Evolutionary conservation across 2,797 vertebrate species (phyloP).

Genomic region (Sphaeramia orbicularis): DNA sequence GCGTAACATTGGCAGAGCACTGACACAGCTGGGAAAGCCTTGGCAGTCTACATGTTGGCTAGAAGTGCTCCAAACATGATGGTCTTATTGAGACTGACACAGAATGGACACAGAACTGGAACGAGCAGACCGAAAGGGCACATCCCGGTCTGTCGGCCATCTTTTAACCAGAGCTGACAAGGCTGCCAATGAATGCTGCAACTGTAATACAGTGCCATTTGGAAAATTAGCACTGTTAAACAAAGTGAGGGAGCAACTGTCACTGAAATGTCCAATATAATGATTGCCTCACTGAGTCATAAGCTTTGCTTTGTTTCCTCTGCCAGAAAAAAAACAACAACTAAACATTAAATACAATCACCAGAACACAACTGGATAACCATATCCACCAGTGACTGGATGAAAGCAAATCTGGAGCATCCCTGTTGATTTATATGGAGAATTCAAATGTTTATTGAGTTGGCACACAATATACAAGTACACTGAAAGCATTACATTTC

Average conservation of each 20-base stretch:
- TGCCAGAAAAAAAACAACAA: slow-evolving; percentile 34
- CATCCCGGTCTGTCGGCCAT: slow-evolving; percentile 24
- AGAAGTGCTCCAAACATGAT: slow-evolving; percentile 19
- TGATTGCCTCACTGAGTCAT: slow-evolving; percentile 57
- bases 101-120: slow-evolving; percentile 29
- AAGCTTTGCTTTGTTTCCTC: slow-evolving; percentile 35
- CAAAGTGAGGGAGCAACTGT: slow-evolving; percentile 52
- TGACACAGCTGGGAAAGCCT: slow-evolving; percentile 41
- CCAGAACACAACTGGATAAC: slow-evolving; percentile 15
- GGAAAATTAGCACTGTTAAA: slow-evolving; percentile 64
- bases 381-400: slow-evolving; percentile 19
- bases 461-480: slow-evolving; percentile 13
- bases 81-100: slow-evolving; percentile 53
- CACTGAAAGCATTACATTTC: slow-evolving; percentile 27
- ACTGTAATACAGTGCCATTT: slow-evolving; percentile 56
- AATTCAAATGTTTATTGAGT: slow-evolving; percentile 27
- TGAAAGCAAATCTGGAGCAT: slow-evolving; percentile 20
- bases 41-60: slow-evolving; percentile 52
- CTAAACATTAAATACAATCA: neutral
- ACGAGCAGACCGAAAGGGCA: slow-evolving; percentile 4
- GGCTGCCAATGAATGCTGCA: slow-evolving; percentile 43
- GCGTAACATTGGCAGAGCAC: slow-evolving; percentile 33
- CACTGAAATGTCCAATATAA: slow-evolving; percentile 32
- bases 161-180: slow-evolving; percentile 50
- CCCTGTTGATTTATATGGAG: slow-evolving; percentile 18